Conservation (phyloP, 2,888 invertebrate genomes). For the Phragmatobia fuliginosa region DNA sequence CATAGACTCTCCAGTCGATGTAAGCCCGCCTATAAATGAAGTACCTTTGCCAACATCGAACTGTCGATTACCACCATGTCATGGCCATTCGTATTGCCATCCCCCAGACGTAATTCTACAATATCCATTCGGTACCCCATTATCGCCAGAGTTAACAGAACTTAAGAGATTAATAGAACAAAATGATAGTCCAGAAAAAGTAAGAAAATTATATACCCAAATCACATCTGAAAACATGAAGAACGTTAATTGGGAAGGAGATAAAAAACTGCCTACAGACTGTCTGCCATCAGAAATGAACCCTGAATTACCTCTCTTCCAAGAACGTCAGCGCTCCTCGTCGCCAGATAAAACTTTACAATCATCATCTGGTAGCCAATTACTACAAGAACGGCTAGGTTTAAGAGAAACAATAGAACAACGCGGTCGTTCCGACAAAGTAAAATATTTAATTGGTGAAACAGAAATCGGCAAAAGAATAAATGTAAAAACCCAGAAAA, state of each 20-base stretch:
- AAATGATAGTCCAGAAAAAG: background rate
- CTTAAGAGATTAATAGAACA: slow-evolving; percentile 10
- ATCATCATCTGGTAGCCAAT: background rate
- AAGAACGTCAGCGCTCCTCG: background rate
- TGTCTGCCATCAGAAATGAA: background rate
- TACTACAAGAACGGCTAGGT: background rate
- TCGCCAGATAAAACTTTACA: slow-evolving; percentile 1
- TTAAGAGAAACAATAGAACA: background rate
- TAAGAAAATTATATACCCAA: background rate
- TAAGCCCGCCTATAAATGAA: background rate
- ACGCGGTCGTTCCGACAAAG: background rate
- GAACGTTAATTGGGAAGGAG: background rate
- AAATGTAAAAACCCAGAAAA: background rate
- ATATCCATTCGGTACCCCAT: slow-evolving; percentile 2
- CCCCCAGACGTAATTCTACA: slow-evolving; percentile 2
- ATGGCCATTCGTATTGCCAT: background rate
- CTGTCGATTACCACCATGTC: background rate
- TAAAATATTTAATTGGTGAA: background rate
- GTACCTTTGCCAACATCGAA: background rate
- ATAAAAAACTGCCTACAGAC: background rate
- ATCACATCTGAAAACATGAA: background rate
- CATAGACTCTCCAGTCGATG: background rate
- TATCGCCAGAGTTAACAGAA: background rate
- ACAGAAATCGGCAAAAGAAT: background rate
- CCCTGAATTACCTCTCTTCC: background rate